These are phyloP conservation scores for Pasiphila rectangulata DNA, from an alignment of 2,888 invertebrate genomes.

Conservation along the genomic window DNA sequence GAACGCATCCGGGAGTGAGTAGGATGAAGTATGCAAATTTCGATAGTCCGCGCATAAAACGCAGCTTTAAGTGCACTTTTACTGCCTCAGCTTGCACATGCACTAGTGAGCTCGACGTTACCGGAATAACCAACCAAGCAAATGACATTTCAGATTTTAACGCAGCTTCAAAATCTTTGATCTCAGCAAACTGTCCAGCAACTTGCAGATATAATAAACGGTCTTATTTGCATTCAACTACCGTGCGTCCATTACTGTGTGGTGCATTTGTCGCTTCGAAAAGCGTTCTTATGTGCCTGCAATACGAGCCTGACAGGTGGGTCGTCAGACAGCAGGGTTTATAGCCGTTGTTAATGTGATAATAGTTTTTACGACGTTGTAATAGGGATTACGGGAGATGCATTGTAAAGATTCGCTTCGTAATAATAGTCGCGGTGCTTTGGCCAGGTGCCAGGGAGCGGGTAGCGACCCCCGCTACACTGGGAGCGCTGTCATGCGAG, in stretches of 20 bases:
- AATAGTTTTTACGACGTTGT: slow-evolving; percentile 32
- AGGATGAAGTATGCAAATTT: slow-evolving; percentile 19
- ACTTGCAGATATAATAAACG: slow-evolving; percentile 45
- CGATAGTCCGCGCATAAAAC: slow-evolving; percentile 18
- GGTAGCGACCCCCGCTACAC: slow-evolving; percentile 48
- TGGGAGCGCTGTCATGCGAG: slow-evolving; percentile 37
- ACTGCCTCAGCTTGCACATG: slow-evolving; percentile 11
- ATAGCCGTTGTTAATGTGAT: slow-evolving; percentile 25
- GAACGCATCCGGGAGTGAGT: slow-evolving; percentile 12
- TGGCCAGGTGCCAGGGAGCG: slow-evolving; percentile 48
- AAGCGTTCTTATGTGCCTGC: slow-evolving; percentile 29
- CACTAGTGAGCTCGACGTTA: slow-evolving; percentile 19
- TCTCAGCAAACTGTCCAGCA: slow-evolving; percentile 40
- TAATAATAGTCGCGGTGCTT: slow-evolving; percentile 46
- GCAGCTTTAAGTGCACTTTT: slow-evolving; percentile 14
- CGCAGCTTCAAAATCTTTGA: slow-evolving; percentile 39
- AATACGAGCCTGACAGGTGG: slow-evolving; percentile 29
- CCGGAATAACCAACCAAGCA: slow-evolving; percentile 20
- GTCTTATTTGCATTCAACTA: slow-evolving; percentile 50
- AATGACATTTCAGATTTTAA: slow-evolving; percentile 41
- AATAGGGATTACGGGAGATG: slow-evolving; percentile 32
- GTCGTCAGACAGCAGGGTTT: slow-evolving; percentile 9
- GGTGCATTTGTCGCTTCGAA: slow-evolving; percentile 7
- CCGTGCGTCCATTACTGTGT: slow-evolving; percentile 45
- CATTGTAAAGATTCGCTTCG: slow-evolving; percentile 25